Base-by-base conservation (phyloP, 2,113 vertebrate species). In the Paraplagusia blochii region DNA sequence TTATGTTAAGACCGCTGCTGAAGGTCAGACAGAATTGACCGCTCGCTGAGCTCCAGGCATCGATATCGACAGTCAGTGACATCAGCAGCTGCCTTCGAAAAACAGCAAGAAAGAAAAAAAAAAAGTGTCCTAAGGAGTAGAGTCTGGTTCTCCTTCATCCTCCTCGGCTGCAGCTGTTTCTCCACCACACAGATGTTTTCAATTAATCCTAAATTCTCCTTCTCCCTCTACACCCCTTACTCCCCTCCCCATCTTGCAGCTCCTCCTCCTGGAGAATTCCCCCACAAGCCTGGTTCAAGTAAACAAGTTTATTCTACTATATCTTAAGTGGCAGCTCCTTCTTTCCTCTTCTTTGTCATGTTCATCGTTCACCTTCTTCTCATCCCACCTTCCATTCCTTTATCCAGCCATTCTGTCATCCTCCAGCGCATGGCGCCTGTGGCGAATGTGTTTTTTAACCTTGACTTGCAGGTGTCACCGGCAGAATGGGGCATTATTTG, bases 391-490 rank as follows among this genome's bases (percentile, higher is more conserved):
- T 5, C 36, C 34, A 12, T 49, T 42, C 57, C 53, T 65, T 53
- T 46, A 46, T 52, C 40, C 55, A 14, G 8, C 64, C 65, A 44
- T 61, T 53, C 77, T 63, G 58, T 68, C 46, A 2, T 80, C 82
- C 74, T 78, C 72, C 44, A 35, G 56, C 29, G 57, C 54, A 46
- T 71, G 55, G 80, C 57, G 74, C 88, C 64, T 48, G 60, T 80
- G 89, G 86, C 50, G 69, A 89, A 92, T 87, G 87, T 90, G 81
- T 89, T 93, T 93, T 94, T 93, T 93, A 94, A 92, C 93, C 93
- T 97, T 97, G 92, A 93, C 91, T 95, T 80, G 66, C 85, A 92
- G 90, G 88, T 95, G 94, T 94, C 92, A 89, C 68, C 78, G 91
- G 84, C 85, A 82, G 87, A 92, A 92, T 75, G 81, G 88, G 87